These are phyloP conservation scores for Drosophila stalkeri DNA, from an alignment of 2,888 invertebrate species.

Conservation along the genomic window DNA sequence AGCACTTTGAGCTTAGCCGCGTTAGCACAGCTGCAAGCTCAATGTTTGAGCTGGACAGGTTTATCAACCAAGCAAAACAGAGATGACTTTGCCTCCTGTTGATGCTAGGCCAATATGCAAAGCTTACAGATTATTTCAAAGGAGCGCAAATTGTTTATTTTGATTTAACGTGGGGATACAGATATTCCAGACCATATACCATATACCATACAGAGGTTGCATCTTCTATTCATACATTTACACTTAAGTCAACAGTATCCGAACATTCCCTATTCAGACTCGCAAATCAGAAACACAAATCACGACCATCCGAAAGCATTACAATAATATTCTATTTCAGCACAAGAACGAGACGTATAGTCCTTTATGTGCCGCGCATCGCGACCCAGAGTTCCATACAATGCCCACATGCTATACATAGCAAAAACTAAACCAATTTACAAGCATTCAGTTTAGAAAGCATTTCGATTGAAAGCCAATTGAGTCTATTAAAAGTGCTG, in stretches of 20 bases:
- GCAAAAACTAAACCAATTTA: background rate
- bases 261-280: background rate
- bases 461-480: background rate
- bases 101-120: background rate
- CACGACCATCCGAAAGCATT: background rate
- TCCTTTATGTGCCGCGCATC: background rate
- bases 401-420: background rate
- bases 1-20: slow-evolving; percentile 27
- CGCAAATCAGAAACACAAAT: background rate
- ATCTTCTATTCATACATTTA: too few relatives aligned
- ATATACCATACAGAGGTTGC: too few relatives aligned
- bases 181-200: too few relatives aligned
- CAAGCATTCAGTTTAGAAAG: background rate
- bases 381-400: background rate
- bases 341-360: background rate
- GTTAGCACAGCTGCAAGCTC: slow-evolving; percentile 13
- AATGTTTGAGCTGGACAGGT: background rate
- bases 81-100: too few relatives aligned
- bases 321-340: background rate
- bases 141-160: too few relatives aligned
- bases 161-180: too few relatives aligned
- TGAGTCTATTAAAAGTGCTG: background rate
- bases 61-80: background rate
- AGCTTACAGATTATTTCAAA: background rate
- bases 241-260: too few relatives aligned